phyloP scores from a whole-genome alignment of 2,888 invertebrate species.

The Idaea aversata region DNA sequence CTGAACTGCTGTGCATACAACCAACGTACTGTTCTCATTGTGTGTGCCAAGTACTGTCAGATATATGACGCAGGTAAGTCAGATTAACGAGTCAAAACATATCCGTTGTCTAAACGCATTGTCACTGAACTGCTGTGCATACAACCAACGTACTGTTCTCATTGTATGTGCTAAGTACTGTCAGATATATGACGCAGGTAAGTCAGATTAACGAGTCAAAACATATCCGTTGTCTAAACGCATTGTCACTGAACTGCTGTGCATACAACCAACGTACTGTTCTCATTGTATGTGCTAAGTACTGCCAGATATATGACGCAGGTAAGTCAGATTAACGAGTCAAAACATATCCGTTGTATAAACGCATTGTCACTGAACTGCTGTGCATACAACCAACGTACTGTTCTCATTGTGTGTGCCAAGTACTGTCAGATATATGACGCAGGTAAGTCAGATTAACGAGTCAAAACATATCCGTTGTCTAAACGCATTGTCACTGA shows the following conservation, averaged over 20 bases:
- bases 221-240: slow-evolving; percentile 97
- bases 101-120: slow-evolving; percentile 96
- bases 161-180: slow-evolving; percentile 91
- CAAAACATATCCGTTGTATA: no score
- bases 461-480: no score
- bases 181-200: slow-evolving; percentile 93
- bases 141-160: slow-evolving; percentile 97
- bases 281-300: slow-evolving; percentile 97
- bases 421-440: no score
- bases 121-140: slow-evolving; percentile 94
- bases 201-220: slow-evolving; percentile 90
- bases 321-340: no score
- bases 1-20: slow-evolving; percentile 97
- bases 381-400: slow-evolving; percentile 97
- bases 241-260: slow-evolving; percentile 95
- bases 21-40: slow-evolving; percentile 95
- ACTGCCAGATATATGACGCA: no score
- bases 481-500: slow-evolving; percentile 95
- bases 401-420: slow-evolving; percentile 98
- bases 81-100: slow-evolving; percentile 93
- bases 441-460: slow-evolving; percentile 59
- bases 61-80: slow-evolving; percentile 88
- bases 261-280: slow-evolving; percentile 97
- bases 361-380: slow-evolving; percentile 96
- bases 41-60: slow-evolving; percentile 93